These are phyloP conservation scores for Asobara japonica DNA, from an alignment of 1,140 invertebrate genomes.

Conservation along the genomic window DNA sequence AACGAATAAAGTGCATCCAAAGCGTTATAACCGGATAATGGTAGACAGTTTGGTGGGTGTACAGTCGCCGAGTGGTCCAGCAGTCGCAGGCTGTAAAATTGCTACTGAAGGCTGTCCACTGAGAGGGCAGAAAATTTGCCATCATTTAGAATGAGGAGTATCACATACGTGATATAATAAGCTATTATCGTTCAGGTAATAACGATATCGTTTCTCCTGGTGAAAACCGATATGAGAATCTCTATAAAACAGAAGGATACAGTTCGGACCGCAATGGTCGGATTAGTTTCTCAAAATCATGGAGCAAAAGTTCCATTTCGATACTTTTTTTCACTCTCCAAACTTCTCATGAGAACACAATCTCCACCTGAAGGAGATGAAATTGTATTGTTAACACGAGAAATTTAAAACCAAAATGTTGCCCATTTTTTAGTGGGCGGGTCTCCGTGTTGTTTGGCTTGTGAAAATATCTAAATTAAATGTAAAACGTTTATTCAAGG, in stretches of 20 bases:
- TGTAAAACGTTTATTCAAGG: not conserved
- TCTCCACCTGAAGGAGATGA: too few relatives aligned
- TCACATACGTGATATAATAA: not conserved
- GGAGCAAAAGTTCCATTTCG: not conserved
- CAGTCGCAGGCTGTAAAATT: not conserved
- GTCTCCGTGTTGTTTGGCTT: not conserved
- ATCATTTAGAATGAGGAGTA: not conserved
- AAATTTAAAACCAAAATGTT: too few relatives aligned
- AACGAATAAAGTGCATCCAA: not conserved
- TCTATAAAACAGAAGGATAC: not conserved
- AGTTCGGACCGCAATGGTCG: not conserved
- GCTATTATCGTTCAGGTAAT: not conserved
- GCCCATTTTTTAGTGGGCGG: too few relatives aligned
- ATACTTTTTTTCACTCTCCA: too few relatives aligned
- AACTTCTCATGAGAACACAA: too few relatives aligned
- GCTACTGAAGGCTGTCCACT: not conserved
- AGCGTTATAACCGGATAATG: slow-evolving; percentile 4
- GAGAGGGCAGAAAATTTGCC: not conserved
- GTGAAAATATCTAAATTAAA: not conserved
- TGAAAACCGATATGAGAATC: not conserved
- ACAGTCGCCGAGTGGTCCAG: not conserved
- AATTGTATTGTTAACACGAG: too few relatives aligned
- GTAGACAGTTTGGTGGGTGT: not conserved
- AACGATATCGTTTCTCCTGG: not conserved
- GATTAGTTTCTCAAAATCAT: not conserved